Percentiles rank a stretch among this genome's conserved stretches.
Evolutionary conservation across 1,140 invertebrate species (phyloP).

Genomic region (Mya arenaria): DNA sequence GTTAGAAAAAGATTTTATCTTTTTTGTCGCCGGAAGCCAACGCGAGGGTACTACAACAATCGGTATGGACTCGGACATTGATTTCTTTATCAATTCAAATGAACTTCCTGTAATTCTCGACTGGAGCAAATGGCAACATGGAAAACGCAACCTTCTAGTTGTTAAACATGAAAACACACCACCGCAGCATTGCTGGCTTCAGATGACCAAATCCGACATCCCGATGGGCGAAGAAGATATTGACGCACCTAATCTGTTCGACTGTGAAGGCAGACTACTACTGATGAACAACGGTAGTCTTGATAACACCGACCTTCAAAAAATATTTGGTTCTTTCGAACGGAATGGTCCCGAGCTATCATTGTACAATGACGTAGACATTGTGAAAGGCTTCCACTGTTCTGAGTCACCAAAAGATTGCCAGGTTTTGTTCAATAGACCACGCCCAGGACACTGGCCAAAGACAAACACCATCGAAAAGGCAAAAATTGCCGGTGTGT

Average conservation of each 20-base stretch:
- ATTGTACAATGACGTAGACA: not conserved
- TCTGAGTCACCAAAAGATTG: too few species aligned
- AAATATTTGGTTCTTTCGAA: too few species aligned
- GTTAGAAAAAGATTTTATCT: not conserved
- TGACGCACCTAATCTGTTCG: not conserved
- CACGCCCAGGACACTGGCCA: not conserved
- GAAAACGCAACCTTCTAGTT: not conserved
- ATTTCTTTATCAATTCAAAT: not conserved
- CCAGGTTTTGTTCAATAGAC: not conserved
- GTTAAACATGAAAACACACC: not conserved
- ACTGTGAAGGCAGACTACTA: not conserved
- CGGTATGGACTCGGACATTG: slow-evolving; percentile 1
- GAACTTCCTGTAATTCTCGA: not conserved
- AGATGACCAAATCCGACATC: not conserved
- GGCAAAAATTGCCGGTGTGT: not conserved
- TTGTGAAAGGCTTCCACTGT: not conserved
- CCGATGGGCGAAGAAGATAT: not conserved
- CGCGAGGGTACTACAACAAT: slow-evolving; percentile 10
- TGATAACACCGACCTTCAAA: not conserved
- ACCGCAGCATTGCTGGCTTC: not conserved
- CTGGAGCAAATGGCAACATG: not conserved
- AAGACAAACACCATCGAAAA: not conserved
- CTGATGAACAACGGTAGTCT: not conserved
- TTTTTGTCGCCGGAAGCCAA: slow-evolving; percentile 8
- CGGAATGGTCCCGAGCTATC: too few species aligned